Percentiles rank a stretch among this genome's conserved stretches.
phyloP scores from a whole-genome alignment of 2,888 invertebrate species.

The Pocota personata region DNA sequence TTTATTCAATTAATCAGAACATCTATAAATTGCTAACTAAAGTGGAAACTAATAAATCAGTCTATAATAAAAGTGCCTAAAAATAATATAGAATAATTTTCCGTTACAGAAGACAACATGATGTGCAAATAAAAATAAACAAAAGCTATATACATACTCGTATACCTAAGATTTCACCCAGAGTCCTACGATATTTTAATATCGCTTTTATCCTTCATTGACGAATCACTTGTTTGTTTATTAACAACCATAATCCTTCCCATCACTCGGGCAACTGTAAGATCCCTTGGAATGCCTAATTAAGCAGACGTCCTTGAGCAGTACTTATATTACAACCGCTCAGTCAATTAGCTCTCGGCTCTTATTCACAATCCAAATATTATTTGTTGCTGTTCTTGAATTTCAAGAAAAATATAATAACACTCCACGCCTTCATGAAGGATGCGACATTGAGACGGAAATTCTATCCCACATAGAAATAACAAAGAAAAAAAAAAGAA shows the following conservation, averaged over 20 bases:
- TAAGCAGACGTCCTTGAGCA: constrained; percentile 22
- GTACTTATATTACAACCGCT: constrained; percentile 14
- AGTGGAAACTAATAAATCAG: neutral
- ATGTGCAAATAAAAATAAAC: constrained; percentile 12
- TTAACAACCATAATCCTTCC: constrained; percentile 21
- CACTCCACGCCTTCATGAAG: neutral
- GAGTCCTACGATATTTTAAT: neutral
- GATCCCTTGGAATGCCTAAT: constrained; percentile 24
- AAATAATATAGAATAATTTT: neutral
- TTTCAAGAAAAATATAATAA: constrained; percentile 26
- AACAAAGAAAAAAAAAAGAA: neutral
- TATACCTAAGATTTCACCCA: neutral
- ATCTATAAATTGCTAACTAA: neutral
- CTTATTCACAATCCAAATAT: constrained; percentile 29
- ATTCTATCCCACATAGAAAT: neutral
- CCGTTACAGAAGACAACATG: neutral
- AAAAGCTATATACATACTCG: neutral
- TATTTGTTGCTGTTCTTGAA: constrained; percentile 22
- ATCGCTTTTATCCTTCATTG: constrained; percentile 14
- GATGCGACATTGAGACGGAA: neutral
- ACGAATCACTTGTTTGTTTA: constrained; percentile 48
- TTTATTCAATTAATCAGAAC: neutral
- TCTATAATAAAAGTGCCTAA: neutral
- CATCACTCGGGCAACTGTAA: neutral
- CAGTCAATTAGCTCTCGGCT: neutral